These are phyloP conservation scores for Alectura lathami DNA, from an alignment of 2,113 vertebrate species.

Conservation along the genomic window DNA sequence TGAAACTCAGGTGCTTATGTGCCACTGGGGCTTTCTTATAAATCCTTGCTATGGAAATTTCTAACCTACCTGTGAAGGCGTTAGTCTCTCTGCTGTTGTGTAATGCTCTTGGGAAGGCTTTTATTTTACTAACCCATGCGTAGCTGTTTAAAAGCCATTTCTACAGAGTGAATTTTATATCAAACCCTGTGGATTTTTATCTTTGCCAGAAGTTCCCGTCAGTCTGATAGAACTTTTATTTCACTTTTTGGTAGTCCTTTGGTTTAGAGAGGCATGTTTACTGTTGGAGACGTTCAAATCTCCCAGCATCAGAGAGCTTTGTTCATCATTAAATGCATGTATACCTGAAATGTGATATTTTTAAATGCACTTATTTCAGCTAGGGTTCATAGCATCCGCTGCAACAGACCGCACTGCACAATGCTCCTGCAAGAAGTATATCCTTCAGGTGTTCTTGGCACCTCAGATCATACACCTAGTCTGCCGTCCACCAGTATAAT, in stretches of 20 bases:
- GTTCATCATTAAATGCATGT: neutral
- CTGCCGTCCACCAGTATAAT: neutral
- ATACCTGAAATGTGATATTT: neutral
- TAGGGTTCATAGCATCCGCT: neutral
- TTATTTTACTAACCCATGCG: neutral
- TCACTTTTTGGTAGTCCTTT: neutral
- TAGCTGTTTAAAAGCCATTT: neutral
- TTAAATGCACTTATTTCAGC: neutral
- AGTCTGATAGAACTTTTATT: neutral
- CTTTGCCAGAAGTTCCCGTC: neutral
- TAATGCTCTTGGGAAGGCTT: neutral
- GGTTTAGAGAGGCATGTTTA: neutral
- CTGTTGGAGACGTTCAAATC: neutral
- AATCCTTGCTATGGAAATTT: neutral
- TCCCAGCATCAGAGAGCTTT: neutral
- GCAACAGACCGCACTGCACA: neutral
- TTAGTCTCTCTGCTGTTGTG: neutral
- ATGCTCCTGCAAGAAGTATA: neutral
- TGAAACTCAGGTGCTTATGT: rapidly evolving
- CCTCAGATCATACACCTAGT: neutral
- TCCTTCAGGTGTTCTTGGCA: conserved; percentile 22
- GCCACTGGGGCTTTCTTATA: neutral
- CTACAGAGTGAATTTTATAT: neutral
- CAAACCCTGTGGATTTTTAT: neutral
- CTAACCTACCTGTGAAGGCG: rapidly evolving